Base-by-base conservation (phyloP, 2,113 vertebrate genomes). In the Callipepla californica region DNA sequence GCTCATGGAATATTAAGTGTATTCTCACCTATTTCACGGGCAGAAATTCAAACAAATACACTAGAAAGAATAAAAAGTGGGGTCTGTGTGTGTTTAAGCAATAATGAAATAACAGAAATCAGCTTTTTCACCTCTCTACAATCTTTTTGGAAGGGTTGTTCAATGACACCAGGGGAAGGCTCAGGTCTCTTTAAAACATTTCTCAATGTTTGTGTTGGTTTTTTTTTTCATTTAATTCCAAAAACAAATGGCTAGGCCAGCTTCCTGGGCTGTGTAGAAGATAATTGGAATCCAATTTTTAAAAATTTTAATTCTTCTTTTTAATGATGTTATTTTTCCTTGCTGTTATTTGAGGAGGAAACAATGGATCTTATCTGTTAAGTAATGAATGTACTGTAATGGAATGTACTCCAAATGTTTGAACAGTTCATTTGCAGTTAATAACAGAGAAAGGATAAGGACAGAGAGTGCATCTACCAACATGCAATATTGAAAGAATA, bases 291-390 rank as follows among this genome's bases (percentile, higher is more conserved):
- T 66, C 6, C 7, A 14, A 44, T 50, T 8, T 61, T 92, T 36
- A 45, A 90, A 70, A 80, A 22, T 89, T 42, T 15, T 90, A 66
- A 26, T 21, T 93, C 96, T 47, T 88, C 45, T 73, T 73, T 80
- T 92, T 90, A 93, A 22, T 16, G 51, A 14, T 18, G 13, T 87
- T 72, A 69, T 92, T 92, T 89, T 84, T 10, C 90, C 89, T 84
- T 59, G 45, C 58, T 86, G 32, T 14, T 86, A 4, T 40, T 96
- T 87, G 30, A 90, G 90, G 30, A 65, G 11, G 15, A 68, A 36
- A 48, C 20, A 92, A 65, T 81, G 36, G 89, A 63, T 88, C 73
- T 28, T 77, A 57, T 44, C 50, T 85, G 50, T 87, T 87, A 95
- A 94, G 89, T 72, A 47, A 63, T 83, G 62, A 89, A 85, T 75